These are phyloP conservation scores for Poeciliopsis paucimaculata DNA, from an alignment of 2,797 vertebrate genomes.

Conservation along the genomic window DNA sequence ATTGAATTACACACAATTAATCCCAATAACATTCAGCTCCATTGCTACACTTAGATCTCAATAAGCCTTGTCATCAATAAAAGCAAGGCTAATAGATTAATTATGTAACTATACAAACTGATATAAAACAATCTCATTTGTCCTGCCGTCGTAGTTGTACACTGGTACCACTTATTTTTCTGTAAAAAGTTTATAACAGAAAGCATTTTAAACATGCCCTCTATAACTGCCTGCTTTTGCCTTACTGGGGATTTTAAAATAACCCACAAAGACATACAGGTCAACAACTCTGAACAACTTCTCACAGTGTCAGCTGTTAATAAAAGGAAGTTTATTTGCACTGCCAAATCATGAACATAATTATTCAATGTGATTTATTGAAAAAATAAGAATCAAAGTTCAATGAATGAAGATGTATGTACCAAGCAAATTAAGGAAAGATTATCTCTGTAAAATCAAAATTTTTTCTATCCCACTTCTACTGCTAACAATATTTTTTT, in stretches of 20 bases:
- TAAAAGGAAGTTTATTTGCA: neutral
- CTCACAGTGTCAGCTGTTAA: neutral
- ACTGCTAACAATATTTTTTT: neutral
- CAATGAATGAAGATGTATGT: neutral
- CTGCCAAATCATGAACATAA: neutral
- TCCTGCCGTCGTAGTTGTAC: neutral
- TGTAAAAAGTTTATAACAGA: neutral
- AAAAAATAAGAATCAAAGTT: neutral
- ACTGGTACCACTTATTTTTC: neutral
- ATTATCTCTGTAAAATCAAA: neutral
- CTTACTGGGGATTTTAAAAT: neutral
- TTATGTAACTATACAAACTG: neutral
- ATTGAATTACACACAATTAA: neutral
- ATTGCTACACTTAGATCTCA: neutral
- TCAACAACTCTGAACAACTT: neutral
- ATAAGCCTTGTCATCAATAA: constrained; percentile 6
- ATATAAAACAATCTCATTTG: constrained; percentile 7
- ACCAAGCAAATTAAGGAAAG: neutral
- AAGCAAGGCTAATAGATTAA: neutral
- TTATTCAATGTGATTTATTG: neutral
- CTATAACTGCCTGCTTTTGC: neutral
- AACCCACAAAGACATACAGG: neutral
- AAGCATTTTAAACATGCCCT: neutral
- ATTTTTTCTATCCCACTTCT: neutral
- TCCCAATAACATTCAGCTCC: neutral